phyloP scores from a whole-genome alignment of 2,888 invertebrate species.

The Operophtera brumata region DNA sequence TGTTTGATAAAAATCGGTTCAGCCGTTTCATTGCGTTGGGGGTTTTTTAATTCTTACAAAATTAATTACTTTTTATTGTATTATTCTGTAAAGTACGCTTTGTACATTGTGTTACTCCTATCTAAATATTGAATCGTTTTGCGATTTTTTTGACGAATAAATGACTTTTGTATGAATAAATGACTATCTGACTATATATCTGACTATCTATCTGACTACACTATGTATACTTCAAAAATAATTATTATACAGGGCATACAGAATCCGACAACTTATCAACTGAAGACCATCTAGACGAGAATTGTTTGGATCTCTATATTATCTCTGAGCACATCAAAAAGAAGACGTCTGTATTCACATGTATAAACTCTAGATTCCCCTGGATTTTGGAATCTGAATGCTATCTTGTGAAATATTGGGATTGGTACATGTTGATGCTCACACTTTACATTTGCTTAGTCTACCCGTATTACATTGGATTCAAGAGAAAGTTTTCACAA shows the following conservation, averaged over 20 bases:
- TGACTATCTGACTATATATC: no score
- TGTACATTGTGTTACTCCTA: no score
- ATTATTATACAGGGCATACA: conserved; percentile 50
- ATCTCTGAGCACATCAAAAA: conserved; percentile 72
- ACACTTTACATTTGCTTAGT: conserved; percentile 66
- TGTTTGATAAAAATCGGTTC: no score
- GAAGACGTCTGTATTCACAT: conserved; percentile 59
- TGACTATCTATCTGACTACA: no score
- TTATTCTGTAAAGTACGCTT: no score
- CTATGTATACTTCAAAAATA: no score
- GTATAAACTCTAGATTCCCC: conserved; percentile 62
- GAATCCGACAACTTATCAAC: conserved; percentile 53
- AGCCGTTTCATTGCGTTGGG: no score
- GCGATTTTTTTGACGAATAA: no score
- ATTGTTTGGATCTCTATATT: conserved; percentile 70
- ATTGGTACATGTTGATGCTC: conserved; percentile 63
- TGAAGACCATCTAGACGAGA: conserved; percentile 61
- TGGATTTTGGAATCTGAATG: conserved; percentile 75
- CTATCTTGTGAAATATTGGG: conserved; percentile 72
- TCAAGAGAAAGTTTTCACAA: conserved; percentile 59
- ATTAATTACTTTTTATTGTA: no score
- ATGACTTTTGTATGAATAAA: no score
- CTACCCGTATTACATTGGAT: conserved; percentile 76
- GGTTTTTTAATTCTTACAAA: no score
- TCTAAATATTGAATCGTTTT: no score